Percentiles rank a stretch among this genome's conserved stretches.
These are phyloP conservation scores for Lasioglossum leucozonium DNA, from an alignment of 2,888 invertebrate genomes.

Conservation along the genomic window DNA sequence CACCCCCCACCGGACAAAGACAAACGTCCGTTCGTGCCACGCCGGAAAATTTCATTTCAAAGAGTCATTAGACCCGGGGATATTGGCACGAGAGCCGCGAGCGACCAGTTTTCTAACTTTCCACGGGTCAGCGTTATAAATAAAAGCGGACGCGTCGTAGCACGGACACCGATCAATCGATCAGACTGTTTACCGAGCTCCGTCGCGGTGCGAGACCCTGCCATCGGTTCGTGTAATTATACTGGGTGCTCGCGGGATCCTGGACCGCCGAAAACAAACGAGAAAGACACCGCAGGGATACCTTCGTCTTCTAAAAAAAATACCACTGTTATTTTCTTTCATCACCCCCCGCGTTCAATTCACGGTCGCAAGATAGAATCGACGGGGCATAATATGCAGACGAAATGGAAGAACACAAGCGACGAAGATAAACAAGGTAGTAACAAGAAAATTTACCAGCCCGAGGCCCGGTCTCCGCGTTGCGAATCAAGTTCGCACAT, in stretches of 20 bases:
- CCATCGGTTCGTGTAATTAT: background rate
- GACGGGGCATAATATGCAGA: too few relatives aligned
- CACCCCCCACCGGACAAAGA: slow-evolving; percentile 24
- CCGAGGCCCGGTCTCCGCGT: background rate
- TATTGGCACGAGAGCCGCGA: slow-evolving; percentile 43
- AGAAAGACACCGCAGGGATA: background rate
- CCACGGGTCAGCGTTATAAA: slow-evolving; percentile 44
- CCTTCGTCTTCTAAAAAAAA: background rate
- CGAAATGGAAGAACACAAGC: background rate
- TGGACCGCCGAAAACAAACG: background rate
- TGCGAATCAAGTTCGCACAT: background rate
- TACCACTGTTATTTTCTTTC: background rate
- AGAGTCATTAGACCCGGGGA: slow-evolving; percentile 52
- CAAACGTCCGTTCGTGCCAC: slow-evolving; percentile 23
- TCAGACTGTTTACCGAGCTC: slow-evolving; percentile 8
- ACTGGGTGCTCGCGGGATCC: background rate
- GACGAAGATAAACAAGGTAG: background rate
- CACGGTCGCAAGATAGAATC: background rate
- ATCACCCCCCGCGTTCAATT: background rate
- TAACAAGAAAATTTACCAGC: background rate
- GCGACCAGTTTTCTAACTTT: slow-evolving; percentile 43
- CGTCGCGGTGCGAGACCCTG: slow-evolving; percentile 4
- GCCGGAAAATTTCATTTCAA: slow-evolving; percentile 51
- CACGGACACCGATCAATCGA: slow-evolving; percentile 41
- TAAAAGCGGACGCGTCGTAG: slow-evolving; percentile 39